Evolutionary conservation across 2,113 vertebrate species (phyloP), one percentile per base, ranked within the genome.

Genomic region (Hydrolagus affinis): DNA sequence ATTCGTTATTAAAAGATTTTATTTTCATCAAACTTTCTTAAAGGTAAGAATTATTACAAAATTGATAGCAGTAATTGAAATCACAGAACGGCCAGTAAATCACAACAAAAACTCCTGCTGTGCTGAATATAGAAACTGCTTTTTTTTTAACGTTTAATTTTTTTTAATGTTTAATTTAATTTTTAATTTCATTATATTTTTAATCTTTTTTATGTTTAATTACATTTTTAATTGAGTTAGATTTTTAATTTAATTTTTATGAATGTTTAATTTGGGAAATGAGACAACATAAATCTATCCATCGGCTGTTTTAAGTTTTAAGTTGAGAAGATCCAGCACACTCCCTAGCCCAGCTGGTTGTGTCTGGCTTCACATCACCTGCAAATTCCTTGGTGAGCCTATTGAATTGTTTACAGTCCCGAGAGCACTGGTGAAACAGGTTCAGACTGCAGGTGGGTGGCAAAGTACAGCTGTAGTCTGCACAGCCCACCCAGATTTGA

Each of bases 401-500:
- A 68, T 83, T 66, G 62, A 8, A 19, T 21, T 25, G 57, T 2
- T 7, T 23, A 14, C 59, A 25, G 59, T 80, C 78, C 3, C 62
- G 11, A 68, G 66, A 83, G 62, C 15, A 83, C 78, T 83, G 28
- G 25, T 21, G 59, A 60, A 25, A 62, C 0, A 60, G 76, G 59
- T 30, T 80, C 12, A 25, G 75, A 12, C 8, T n/a, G 57, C 60
- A n/a, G 75, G n/a, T 23, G 75, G 21, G 75, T 78, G 56, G 10
- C 23, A 0, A 64, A 62, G 76, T 60, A 57, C 62, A 83, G 62
- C 60, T 83, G 78, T 10, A 62, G 17, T 68, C 12, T 32, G 78
- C 1, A 30, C 25, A 83, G 78, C 78, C 78, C 78, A 83, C 78
- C 60, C 62, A 32, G 60, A 32, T 11, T 75, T 19, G 56, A 75